Conservation (phyloP, 2,888 invertebrate genomes). For the Eucriotettix oculatus region DNA sequence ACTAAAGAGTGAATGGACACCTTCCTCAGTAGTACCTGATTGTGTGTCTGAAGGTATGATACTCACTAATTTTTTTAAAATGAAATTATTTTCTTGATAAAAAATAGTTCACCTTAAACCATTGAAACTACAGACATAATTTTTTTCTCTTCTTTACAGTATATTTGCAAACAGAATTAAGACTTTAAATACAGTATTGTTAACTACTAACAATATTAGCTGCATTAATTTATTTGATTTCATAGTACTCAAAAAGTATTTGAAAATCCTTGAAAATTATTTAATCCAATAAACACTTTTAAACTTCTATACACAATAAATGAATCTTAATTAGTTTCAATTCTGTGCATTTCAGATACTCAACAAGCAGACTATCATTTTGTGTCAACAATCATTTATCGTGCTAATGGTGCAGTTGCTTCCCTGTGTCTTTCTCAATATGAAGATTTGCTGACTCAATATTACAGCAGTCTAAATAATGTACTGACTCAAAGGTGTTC, state of each 20-base stretch:
- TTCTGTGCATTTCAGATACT: slow-evolving; percentile 40
- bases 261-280: not conserved
- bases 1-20: slow-evolving; percentile 66
- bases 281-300: not conserved
- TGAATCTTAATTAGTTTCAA: not conserved
- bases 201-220: too few relatives aligned
- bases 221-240: too few relatives aligned
- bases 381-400: slow-evolving; percentile 67
- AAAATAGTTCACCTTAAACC: not conserved
- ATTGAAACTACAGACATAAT: not conserved
- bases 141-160: too few relatives aligned
- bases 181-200: too few relatives aligned
- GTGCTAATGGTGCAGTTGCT: slow-evolving; percentile 80
- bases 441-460: slow-evolving; percentile 64
- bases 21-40: slow-evolving; percentile 79
- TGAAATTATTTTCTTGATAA: not conserved
- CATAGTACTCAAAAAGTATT: too few relatives aligned
- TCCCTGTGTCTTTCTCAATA: slow-evolving; percentile 70
- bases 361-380: slow-evolving; percentile 92
- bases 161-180: too few relatives aligned
- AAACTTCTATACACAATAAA: not conserved
- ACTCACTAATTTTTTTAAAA: not conserved
- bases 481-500: slow-evolving; percentile 83
- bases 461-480: slow-evolving; percentile 60
- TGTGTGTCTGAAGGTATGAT: slow-evolving; percentile 77